Base-by-base conservation (phyloP, 35 echinoderm and acorn worm species). In the Lytechinus variegatus region DNA sequence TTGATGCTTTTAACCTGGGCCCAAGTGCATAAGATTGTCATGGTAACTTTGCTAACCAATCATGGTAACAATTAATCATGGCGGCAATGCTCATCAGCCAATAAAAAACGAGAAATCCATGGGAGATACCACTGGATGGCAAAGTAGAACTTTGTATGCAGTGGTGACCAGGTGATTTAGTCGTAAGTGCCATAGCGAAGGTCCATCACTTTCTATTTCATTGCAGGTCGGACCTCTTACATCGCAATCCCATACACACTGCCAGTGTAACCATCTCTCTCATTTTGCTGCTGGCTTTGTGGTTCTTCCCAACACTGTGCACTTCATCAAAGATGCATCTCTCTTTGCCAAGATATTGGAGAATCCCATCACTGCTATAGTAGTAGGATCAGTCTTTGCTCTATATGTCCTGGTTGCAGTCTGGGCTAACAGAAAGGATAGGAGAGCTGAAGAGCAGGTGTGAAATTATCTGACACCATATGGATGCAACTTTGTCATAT, bases 201-300 rank as follows among this genome's bases (percentile, higher is more conserved):
- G n/a, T 94, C 58, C 10, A 93, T 95, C 27, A 54, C 11, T 91
- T 94, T n/a, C 54, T 21, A 33, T 95, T 10, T 8, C 52, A 44
- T 72, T 24, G 53, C 79, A 99, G 98, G 96, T 97, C 89, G 98
- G 98, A 87, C 95, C 97, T 89, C 86, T 97, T 11, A 99, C 97
- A 13, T 94, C 95, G 86, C 87, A 55, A 16, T 54, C 91, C 55
- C 93, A 57, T 54, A 94, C 96, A n/a, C 97, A 99, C 66, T 99
- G 98, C 89, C 89, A 95, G 16, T 97, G 97, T 92, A 92, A 96
- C 87, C 98, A 99, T 91, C 95, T 99, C 0, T 96, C 97, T 9
- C 96, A 95, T 13, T 99, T 99, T 94, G 97, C 96, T 8, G 89
- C 92, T 27, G 95, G 96, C 54, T 96, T 96, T 66, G 94, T 99